These are phyloP conservation scores for Plodia interpunctella DNA, from an alignment of 1,140 invertebrate genomes.

Conservation along the genomic window DNA sequence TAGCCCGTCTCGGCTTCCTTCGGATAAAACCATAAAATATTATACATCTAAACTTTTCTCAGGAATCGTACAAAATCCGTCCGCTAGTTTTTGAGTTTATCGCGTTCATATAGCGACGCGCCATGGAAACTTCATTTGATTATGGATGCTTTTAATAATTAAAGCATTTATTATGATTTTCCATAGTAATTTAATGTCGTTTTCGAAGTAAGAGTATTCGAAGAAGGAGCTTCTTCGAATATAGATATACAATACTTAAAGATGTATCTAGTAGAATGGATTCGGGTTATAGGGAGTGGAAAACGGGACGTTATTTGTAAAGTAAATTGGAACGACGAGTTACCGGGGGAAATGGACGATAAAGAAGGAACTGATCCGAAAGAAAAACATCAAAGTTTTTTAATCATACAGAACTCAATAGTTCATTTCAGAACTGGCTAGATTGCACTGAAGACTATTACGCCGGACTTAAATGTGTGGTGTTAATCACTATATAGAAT, in stretches of 20 bases:
- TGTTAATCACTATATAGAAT: no score
- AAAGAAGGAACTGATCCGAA: not conserved
- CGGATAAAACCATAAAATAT: no score
- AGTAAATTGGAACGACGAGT: conserved; percentile 9
- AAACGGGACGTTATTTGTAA: conserved; percentile 1
- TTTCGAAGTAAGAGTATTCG: no score
- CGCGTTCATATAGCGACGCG: no score
- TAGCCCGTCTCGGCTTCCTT: no score
- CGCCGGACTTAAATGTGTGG: not conserved
- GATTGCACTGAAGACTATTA: not conserved
- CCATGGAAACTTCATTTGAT: no score
- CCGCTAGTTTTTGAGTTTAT: no score
- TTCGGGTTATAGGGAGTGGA: not conserved
- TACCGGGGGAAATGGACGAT: conserved; percentile 6
- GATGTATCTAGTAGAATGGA: not conserved
- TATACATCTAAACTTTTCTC: no score
- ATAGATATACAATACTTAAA: not conserved
- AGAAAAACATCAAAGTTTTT: conserved; percentile 2
- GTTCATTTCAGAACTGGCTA: conserved; percentile 1
- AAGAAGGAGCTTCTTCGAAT: not conserved
- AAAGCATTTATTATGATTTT: no score
- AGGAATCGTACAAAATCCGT: no score
- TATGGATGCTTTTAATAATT: no score
- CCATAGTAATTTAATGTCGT: no score
- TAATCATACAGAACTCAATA: not conserved